Conservation (phyloP, 2,888 invertebrate genomes). For the Epirrita christyi region DNA sequence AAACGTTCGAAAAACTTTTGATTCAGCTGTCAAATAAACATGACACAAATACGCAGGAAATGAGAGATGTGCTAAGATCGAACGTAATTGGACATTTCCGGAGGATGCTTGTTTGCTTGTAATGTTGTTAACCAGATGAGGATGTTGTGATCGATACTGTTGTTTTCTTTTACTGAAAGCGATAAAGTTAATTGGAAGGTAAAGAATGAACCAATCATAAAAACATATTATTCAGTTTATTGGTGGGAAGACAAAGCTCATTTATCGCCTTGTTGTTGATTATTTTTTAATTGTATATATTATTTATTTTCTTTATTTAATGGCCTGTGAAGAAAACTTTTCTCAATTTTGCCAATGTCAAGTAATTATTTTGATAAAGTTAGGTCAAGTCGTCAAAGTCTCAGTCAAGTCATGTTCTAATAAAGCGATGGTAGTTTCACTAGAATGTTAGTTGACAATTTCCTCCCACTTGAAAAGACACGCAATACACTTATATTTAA, state of each 20-base stretch:
- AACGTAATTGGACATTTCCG: conserved; percentile 43
- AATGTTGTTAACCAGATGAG: conserved; percentile 23
- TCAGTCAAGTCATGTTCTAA: no score
- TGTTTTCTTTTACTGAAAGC: conserved; percentile 14
- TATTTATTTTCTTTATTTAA: no score
- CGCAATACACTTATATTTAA: no score
- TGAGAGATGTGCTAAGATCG: conserved; percentile 39
- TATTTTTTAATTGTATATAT: not conserved
- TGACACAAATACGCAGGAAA: conserved; percentile 38
- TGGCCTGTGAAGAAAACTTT: no score
- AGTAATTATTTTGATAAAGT: no score
- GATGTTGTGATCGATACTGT: conserved; percentile 17
- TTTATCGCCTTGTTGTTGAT: not conserved
- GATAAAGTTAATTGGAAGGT: conserved; percentile 5
- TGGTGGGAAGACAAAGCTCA: not conserved
- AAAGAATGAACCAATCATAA: not conserved
- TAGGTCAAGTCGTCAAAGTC: no score
- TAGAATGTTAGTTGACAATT: no score
- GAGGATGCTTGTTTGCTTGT: conserved; percentile 37
- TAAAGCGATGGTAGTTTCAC: no score
- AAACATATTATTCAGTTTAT: not conserved
- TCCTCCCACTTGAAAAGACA: no score
- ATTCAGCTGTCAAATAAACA: conserved; percentile 34
- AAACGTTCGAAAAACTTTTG: conserved; percentile 21
- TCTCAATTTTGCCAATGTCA: no score